Evolutionary conservation across 1,140 invertebrate genomes (phyloP).

Genomic region (Bradysia coprophila): DNA sequence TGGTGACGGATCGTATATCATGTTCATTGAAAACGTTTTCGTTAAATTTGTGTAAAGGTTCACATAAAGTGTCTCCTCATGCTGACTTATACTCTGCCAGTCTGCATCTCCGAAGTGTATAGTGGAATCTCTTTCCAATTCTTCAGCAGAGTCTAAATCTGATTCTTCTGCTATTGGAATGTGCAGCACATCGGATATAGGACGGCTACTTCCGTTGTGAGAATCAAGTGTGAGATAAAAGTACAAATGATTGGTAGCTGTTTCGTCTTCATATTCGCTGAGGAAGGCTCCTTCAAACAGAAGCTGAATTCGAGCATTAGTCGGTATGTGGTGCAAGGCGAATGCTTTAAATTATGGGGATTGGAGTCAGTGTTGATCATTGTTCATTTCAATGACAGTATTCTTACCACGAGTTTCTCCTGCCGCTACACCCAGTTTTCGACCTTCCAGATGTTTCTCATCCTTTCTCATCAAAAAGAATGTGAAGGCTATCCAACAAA

Average conservation of each 20-base stretch:
- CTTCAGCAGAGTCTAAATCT: constrained; percentile 31
- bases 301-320: not conserved
- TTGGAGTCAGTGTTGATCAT: not conserved
- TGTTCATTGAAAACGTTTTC: constrained; percentile 33
- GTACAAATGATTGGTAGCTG: not conserved
- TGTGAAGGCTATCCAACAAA: constrained; percentile 31
- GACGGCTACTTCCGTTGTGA: not conserved
- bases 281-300: not conserved
- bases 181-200: not conserved
- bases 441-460: constrained; percentile 29
- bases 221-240: not conserved
- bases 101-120: constrained; percentile 24
- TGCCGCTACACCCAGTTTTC: constrained; percentile 32
- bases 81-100: constrained; percentile 8
- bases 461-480: constrained; percentile 33
- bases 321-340: not conserved
- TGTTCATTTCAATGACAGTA: not conserved
- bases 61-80: constrained; percentile 14
- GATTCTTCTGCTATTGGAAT: constrained; percentile 16
- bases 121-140: constrained; percentile 22
- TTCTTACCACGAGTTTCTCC: constrained; percentile 13
- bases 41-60: constrained; percentile 30
- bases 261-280: not conserved
- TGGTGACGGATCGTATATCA: constrained; percentile 40
- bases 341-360: not conserved